phyloP scores from a whole-genome alignment of 2,797 vertebrate species.

The Galaxias olidus region DNA sequence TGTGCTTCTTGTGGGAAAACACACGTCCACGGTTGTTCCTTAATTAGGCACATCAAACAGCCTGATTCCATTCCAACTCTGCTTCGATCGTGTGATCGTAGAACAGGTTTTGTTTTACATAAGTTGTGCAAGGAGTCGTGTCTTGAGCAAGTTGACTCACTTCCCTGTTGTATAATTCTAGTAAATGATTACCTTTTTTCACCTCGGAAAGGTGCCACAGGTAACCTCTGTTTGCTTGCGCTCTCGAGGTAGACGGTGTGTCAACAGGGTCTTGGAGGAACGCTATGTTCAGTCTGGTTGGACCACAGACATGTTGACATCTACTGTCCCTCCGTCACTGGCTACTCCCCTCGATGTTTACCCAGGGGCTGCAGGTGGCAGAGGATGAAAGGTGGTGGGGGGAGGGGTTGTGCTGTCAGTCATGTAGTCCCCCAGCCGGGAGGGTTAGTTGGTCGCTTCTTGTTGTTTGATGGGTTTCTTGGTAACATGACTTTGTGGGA shows the following conservation, averaged over 20 bases:
- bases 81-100: no score
- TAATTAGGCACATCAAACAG: no score
- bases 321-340: slow-evolving; percentile 1
- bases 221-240: not conserved
- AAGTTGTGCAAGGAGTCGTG: no score
- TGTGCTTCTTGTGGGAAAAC: no score
- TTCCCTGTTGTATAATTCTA: no score
- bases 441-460: not conserved
- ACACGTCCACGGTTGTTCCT: no score
- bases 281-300: slow-evolving; percentile 20
- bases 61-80: no score
- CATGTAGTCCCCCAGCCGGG: slow-evolving; percentile 19
- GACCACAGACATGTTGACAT: slow-evolving; percentile 27
- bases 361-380: slow-evolving; percentile 11
- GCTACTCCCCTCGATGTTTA: slow-evolving; percentile 37
- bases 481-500: slow-evolving; percentile 54
- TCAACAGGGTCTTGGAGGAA: not conserved
- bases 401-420: not conserved
- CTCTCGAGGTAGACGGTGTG: not conserved
- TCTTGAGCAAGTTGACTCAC: no score
- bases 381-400: not conserved
- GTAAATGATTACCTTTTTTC: no score
- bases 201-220: no score
- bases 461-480: slow-evolving; percentile 51
- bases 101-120: no score